Conservation (phyloP, 2,888 invertebrate species). For the Myopa tessellatipennis region DNA sequence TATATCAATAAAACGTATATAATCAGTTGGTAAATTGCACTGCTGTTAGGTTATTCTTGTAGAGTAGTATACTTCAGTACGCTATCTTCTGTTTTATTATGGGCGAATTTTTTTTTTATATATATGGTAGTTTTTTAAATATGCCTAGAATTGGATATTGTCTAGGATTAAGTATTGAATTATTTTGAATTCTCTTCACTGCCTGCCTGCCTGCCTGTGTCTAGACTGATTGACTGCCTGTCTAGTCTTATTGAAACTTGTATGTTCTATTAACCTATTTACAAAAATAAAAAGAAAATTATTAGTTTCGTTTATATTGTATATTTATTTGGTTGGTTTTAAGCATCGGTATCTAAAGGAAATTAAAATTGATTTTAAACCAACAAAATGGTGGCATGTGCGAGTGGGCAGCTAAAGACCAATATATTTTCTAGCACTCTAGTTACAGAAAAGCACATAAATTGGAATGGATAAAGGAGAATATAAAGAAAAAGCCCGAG, state of each 20-base stretch:
- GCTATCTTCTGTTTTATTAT: conserved; percentile 9
- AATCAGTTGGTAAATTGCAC: not conserved
- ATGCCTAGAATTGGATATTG: conserved; percentile 8
- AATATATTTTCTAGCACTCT: not conserved
- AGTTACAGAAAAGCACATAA: not conserved
- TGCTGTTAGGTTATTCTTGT: not conserved
- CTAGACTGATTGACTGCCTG: conserved; percentile 55
- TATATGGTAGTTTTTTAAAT: conserved; percentile 18
- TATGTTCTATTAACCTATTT: conserved; percentile 64
- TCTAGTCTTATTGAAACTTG: conserved; percentile 57
- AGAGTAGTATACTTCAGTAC: conserved; percentile 4
- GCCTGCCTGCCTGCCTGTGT: conserved; percentile 57
- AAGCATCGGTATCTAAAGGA: conserved; percentile 38
- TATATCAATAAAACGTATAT: conserved; percentile 4
- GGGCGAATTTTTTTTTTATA: conserved; percentile 7
- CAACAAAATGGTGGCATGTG: not conserved
- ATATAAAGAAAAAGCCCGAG: conserved; percentile 1
- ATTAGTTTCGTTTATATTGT: conserved; percentile 49
- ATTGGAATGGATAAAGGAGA: not conserved
- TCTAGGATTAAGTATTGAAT: conserved; percentile 11
- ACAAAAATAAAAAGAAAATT: conserved; percentile 62
- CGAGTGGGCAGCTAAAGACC: not conserved
- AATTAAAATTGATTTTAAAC: conserved; percentile 2
- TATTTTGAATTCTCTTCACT: conserved; percentile 39
- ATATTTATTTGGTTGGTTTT: conserved; percentile 36